A percentile compares a stretch with the other conserved stretches of the same genome.
phyloP scores from a whole-genome alignment of 2,113 vertebrate genomes.

The Rhinoptilus africanus region DNA sequence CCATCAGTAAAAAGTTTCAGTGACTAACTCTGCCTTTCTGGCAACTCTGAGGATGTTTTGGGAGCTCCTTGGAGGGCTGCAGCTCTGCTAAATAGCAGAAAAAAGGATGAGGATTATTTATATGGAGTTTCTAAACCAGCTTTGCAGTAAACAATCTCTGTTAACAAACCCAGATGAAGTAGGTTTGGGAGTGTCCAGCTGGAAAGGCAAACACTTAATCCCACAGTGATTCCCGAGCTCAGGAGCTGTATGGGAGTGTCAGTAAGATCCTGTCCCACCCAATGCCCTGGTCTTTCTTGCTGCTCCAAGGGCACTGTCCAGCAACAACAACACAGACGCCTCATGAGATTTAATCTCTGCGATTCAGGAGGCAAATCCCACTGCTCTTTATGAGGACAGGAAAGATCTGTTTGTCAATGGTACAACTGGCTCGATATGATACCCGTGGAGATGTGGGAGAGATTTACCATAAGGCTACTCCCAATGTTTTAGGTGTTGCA shows the following conservation, averaged over 20 bases:
- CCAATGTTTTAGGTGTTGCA: neutral
- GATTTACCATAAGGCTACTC: conserved; percentile 9
- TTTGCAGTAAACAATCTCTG: neutral
- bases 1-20: neutral
- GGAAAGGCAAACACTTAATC: neutral
- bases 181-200: conserved; percentile 29
- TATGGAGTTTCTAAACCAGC: neutral
- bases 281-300: neutral
- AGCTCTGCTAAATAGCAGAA: neutral
- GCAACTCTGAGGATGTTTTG: neutral
- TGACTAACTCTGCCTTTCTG: neutral
- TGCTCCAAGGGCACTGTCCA: neutral
- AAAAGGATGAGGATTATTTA: neutral
- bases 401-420: neutral
- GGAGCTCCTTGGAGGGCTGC: neutral
- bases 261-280: conserved; percentile 33
- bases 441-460: neutral
- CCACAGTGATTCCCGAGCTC: conserved; percentile 17
- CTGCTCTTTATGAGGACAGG: neutral
- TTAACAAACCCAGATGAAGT: neutral
- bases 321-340: neutral
- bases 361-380: neutral
- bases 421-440: neutral
- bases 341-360: neutral
- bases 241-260: neutral